Conservation (phyloP, 2,797 vertebrate species). For the Pristis pectinata region DNA sequence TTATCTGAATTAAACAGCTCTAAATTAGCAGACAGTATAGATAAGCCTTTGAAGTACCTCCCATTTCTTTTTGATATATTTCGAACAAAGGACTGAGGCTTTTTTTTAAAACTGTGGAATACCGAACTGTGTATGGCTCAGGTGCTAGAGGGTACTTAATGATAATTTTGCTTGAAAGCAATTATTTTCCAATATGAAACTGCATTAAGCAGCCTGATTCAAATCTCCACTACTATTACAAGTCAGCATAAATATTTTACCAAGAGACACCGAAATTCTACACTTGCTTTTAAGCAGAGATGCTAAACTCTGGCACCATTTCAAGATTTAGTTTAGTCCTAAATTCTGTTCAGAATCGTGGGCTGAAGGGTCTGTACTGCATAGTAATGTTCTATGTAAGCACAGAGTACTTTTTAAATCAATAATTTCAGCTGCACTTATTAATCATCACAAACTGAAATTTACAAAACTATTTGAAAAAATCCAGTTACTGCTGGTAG, state of each 20-base stretch:
- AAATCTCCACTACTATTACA: neutral
- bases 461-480: neutral
- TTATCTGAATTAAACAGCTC: neutral
- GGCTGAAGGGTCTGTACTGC: no score
- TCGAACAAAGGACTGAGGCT: neutral
- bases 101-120: neutral
- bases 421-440: neutral
- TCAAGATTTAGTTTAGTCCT: neutral
- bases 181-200: conserved; percentile 7
- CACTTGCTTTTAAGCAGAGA: neutral
- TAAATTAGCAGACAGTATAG: neutral
- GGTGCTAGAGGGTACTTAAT: neutral
- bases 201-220: neutral
- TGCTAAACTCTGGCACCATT: neutral
- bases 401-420: neutral
- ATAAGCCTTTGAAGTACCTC: neutral
- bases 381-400: no score
- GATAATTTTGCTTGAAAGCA: neutral
- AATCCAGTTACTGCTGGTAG: no score
- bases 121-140: no score
- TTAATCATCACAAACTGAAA: neutral
- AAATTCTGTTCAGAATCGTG: no score
- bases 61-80: neutral
- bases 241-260: conserved; percentile 9
- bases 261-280: neutral